Evolutionary conservation across 2,888 invertebrate genomes (phyloP).

Genomic region (Pardosa pseudoannulata): DNA sequence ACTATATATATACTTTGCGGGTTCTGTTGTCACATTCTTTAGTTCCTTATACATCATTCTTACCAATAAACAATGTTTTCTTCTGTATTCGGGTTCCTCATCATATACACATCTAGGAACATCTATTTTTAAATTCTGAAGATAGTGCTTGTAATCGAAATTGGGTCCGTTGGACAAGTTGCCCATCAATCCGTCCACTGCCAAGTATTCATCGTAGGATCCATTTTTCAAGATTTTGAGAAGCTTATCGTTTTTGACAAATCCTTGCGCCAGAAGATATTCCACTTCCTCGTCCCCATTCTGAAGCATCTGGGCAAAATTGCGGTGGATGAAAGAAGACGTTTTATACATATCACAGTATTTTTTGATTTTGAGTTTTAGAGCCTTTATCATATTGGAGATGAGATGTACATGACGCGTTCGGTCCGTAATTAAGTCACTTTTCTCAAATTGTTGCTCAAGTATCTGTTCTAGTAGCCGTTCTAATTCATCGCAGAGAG

Average conservation of each 20-base stretch:
- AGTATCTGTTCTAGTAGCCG: too few relatives aligned
- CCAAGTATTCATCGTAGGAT: too few relatives aligned
- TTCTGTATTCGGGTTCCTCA: too few relatives aligned
- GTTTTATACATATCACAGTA: background rate
- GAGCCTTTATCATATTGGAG: background rate
- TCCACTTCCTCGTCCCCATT: background rate
- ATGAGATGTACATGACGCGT: background rate
- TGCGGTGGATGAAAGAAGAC: background rate
- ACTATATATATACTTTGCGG: too few relatives aligned
- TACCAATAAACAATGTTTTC: too few relatives aligned
- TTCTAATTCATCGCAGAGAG: too few relatives aligned
- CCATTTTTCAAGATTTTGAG: too few relatives aligned
- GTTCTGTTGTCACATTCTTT: too few relatives aligned
- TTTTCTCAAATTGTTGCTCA: background rate
- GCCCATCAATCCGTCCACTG: background rate
- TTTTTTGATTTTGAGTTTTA: background rate
- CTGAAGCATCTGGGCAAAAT: background rate
- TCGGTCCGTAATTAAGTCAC: background rate
- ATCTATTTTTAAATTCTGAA: background rate
- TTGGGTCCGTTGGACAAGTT: background rate
- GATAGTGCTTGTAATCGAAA: background rate
- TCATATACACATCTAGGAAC: too few relatives aligned
- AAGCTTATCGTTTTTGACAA: background rate
- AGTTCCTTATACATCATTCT: too few relatives aligned
- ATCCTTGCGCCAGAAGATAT: background rate